phyloP scores from a whole-genome alignment of 2,797 vertebrate species.

The Microhierax caerulescens region DNA sequence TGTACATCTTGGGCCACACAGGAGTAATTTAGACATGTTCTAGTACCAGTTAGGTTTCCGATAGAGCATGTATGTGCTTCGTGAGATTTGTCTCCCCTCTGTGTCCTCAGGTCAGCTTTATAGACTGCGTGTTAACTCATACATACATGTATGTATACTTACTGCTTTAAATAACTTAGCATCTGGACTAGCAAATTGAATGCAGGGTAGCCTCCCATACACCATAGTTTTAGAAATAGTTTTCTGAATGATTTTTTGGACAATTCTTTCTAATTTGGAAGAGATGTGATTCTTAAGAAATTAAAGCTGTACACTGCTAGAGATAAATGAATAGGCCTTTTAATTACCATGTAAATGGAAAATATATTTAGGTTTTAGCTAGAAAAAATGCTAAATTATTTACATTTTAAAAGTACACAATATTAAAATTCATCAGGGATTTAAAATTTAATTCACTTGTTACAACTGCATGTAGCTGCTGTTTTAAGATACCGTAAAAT shows the following conservation, averaged over 20 bases:
- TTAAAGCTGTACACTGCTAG: background rate
- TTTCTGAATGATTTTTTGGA: background rate
- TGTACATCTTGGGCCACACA: fast-evolving
- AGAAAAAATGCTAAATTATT: background rate
- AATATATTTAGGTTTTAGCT: background rate
- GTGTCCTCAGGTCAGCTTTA: background rate
- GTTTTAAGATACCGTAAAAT: conserved; percentile 11
- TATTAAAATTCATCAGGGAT: conserved; percentile 36
- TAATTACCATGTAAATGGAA: background rate
- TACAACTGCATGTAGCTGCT: background rate
- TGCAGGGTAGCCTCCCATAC: background rate
- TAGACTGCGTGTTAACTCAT: fast-evolving
- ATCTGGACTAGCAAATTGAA: background rate
- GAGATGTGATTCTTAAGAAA: background rate
- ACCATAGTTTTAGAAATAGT: background rate
- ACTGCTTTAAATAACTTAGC: background rate
- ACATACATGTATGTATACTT: fast-evolving
- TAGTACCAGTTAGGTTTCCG: background rate
- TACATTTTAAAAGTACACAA: background rate
- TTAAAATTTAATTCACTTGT: conserved; percentile 38
- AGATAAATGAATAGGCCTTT: background rate
- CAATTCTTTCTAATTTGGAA: background rate
- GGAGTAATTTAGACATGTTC: background rate
- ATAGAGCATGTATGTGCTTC: fast-evolving
- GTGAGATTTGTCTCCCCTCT: fast-evolving